Percentiles rank a stretch among this genome's conserved stretches.
These are phyloP conservation scores for Acanthochromis polyacanthus DNA, from an alignment of 2,113 vertebrate species.

Conservation along the genomic window DNA sequence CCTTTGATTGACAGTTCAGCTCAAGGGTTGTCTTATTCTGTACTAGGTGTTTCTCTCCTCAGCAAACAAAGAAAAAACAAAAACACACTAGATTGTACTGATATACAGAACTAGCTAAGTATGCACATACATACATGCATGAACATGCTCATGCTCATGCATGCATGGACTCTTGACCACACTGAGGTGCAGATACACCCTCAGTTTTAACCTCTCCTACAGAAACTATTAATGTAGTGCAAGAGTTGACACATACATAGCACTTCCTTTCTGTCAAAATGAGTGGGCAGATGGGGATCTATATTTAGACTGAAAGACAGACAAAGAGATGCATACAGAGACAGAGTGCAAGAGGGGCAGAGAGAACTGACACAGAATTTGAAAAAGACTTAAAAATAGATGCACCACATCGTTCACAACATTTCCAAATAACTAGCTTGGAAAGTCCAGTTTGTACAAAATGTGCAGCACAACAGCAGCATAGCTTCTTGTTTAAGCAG, in stretches of 20 bases:
- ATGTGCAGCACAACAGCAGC: not conserved
- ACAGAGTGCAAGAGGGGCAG: constrained; percentile 1
- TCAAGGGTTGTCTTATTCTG: not conserved
- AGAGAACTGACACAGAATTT: not conserved
- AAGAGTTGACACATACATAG: constrained; percentile 46
- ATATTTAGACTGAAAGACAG: constrained; percentile 66
- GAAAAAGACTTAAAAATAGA: constrained; percentile 37
- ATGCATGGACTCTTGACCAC: not conserved
- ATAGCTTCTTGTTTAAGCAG: not conserved
- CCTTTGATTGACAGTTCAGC: not conserved
- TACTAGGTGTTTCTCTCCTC: not conserved
- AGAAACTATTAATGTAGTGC: constrained; percentile 12
- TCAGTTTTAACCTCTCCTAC: not conserved
- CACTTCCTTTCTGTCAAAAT: constrained; percentile 76
- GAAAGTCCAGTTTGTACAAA: constrained; percentile 17
- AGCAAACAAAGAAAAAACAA: not conserved
- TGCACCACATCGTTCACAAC: not conserved
- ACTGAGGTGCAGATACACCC: not conserved
- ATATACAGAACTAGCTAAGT: not conserved
- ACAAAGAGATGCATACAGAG: not conserved
- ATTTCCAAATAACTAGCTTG: constrained; percentile 19
- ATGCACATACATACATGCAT: not conserved
- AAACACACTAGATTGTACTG: not conserved
- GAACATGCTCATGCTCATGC: not conserved
- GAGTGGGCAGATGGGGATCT: constrained; percentile 69